These are phyloP conservation scores for Heliothis subflexa DNA, from an alignment of 1,140 invertebrate species.

Conservation along the genomic window DNA sequence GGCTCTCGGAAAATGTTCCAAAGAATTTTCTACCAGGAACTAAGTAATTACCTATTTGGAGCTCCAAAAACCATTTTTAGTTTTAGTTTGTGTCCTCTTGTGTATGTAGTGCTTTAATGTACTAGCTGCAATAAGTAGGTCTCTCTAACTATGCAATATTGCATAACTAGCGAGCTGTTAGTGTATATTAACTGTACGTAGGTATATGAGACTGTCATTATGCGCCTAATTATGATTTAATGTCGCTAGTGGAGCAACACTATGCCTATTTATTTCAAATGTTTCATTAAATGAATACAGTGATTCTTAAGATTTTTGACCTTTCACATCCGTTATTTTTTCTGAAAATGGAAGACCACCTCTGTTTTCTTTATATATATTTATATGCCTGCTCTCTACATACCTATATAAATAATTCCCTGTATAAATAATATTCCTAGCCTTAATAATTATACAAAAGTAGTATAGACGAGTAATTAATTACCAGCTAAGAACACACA, in stretches of 20 bases:
- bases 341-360: no score
- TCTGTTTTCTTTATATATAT: background rate
- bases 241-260: background rate
- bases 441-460: background rate
- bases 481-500: no score
- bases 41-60: no score
- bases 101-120: background rate
- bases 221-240: slow-evolving; percentile 23
- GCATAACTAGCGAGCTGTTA: slow-evolving; percentile 15
- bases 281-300: background rate
- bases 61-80: no score
- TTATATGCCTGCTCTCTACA: no score
- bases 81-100: no score
- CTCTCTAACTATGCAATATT: slow-evolving; percentile 4
- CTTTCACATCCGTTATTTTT: no score
- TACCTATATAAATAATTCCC: background rate
- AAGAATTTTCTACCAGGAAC: no score
- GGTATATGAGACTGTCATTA: background rate
- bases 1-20: no score
- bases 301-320: no score
- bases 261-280: slow-evolving; percentile 10
- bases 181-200: background rate
- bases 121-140: background rate
- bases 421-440: no score
- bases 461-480: background rate